phyloP scores from a whole-genome alignment of 2,888 invertebrate species.

The Sphinx pinastri region DNA sequence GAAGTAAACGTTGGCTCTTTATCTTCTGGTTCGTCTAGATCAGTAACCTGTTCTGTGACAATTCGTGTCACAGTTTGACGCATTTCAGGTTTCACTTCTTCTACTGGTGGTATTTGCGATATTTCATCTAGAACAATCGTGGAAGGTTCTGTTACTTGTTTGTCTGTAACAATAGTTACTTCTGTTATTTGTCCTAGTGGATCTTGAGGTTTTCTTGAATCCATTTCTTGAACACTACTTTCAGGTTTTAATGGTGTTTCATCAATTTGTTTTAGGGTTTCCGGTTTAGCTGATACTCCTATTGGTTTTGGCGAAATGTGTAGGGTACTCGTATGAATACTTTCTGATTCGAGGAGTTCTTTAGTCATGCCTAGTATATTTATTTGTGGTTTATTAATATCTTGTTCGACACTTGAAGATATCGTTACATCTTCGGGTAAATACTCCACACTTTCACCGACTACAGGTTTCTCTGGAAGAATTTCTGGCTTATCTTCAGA shows the following conservation, averaged over 20 bases:
- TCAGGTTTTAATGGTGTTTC: not conserved
- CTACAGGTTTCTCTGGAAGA: conserved; percentile 1
- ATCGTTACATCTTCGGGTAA: not conserved
- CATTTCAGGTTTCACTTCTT: conserved; percentile 8
- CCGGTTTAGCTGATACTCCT: not conserved
- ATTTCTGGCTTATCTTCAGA: not conserved
- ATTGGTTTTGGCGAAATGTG: conserved; percentile 29
- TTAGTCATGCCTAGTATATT: conserved; percentile 43
- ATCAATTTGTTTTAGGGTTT: not conserved
- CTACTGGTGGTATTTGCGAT: not conserved
- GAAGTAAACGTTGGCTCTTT: conserved; percentile 15
- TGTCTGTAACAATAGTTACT: conserved; percentile 16
- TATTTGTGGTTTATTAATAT: conserved; percentile 30
- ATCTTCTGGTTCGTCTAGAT: conserved; percentile 24
- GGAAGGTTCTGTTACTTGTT: conserved; percentile 7
- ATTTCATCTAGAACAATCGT: conserved; percentile 1
- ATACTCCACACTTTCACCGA: conserved; percentile 23
- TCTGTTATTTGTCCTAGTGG: conserved; percentile 15
- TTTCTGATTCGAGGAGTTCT: conserved; percentile 49
- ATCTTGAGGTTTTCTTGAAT: not conserved
- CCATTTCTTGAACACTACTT: not conserved
- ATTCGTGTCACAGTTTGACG: not conserved
- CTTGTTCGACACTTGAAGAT: not conserved
- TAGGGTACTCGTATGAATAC: conserved; percentile 34
- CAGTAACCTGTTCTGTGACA: conserved; percentile 11